Base-by-base conservation (phyloP, 2,113 vertebrate genomes). In the Pachypanchax playfairii region DNA sequence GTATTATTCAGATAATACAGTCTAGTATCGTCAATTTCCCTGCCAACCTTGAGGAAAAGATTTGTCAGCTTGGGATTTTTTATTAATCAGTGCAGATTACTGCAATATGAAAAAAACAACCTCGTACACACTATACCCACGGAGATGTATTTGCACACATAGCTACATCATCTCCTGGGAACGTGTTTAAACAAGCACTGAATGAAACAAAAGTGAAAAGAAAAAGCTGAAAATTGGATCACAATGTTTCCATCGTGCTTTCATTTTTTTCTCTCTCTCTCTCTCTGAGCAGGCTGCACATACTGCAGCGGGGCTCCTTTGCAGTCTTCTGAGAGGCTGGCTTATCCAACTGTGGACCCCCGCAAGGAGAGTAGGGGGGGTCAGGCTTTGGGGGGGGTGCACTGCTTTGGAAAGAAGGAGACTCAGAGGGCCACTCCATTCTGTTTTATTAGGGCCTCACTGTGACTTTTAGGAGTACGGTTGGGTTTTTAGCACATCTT, bases 171-270 rank as follows among this genome's bases (percentile, higher is more conserved):
- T 85, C 75, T 73, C 77, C 55, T 44, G 77, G 75, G 87, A 85
- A 17, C 39, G 44, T 1, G 28, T 81, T 69, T 59, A 79, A 80
- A 80, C 67, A 73, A 51, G 57, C 61, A 10, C 29, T 0, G 6
- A 72, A 65, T 69, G 78, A 80, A 79, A 84, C 46, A 33, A 28
- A 2, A n/a, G 22, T 21, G 18, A 52, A 49, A 38, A 50, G 59
- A 65, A 73, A 80, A 73, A 64, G 64, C 79, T 49, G 72, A 77
- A 75, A 86, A 89, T 81, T 70, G 83, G 84, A 84, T 88, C 78
- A 68, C 74, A 86, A 28, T 17, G 28, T 65, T 55, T 66, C 43
- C 54, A 50, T 64, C 13, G 2, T 20, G 62, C 44, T 43, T 57
- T 50, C n/a, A 3, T 52, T 52, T 44, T 15, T 0, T 3, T 12